phyloP scores from a whole-genome alignment of 2,888 invertebrate species.

The Noctua comes region DNA sequence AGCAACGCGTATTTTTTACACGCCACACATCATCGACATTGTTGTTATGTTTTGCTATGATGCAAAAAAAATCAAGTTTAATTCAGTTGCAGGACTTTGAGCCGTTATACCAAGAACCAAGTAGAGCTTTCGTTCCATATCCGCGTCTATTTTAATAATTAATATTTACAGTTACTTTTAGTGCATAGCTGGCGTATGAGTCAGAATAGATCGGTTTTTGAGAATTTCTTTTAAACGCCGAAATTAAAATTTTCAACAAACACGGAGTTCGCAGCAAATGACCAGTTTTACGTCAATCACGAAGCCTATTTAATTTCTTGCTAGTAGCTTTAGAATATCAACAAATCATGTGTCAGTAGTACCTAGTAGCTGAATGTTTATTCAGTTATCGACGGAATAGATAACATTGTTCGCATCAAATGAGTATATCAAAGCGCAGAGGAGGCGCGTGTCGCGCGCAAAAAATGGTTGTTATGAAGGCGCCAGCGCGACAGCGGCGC shows the following conservation, averaged over 20 bases:
- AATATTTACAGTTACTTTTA: slow-evolving; percentile 64
- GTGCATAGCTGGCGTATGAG: slow-evolving; percentile 61
- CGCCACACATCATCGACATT: slow-evolving; percentile 88
- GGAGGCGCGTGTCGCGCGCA: slow-evolving; percentile 69
- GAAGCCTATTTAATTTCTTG: slow-evolving; percentile 36
- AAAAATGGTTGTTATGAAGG: slow-evolving; percentile 71
- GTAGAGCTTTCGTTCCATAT: slow-evolving; percentile 66
- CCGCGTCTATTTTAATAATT: slow-evolving; percentile 63
- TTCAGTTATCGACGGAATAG: slow-evolving; percentile 53
- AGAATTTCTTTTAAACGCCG: slow-evolving; percentile 43
- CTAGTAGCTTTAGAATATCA: slow-evolving; percentile 15
- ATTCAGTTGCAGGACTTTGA: slow-evolving; percentile 72
- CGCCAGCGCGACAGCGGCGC: slow-evolving; percentile 70
- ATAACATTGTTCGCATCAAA: slow-evolving; percentile 63
- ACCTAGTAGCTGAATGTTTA: slow-evolving; percentile 38
- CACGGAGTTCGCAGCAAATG: slow-evolving; percentile 20
- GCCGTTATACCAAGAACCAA: slow-evolving; percentile 69
- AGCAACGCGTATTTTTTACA: slow-evolving; percentile 89
- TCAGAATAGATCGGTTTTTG: slow-evolving; percentile 48
- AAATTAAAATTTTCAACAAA: slow-evolving; percentile 20
- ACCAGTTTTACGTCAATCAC: slow-evolving; percentile 49
- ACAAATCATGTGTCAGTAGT: slow-evolving; percentile 30
- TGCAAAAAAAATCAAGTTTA: slow-evolving; percentile 84
- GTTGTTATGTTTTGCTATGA: slow-evolving; percentile 88
- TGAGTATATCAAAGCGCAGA: slow-evolving; percentile 62